phyloP scores from a whole-genome alignment of 1,140 invertebrate species.

The Drosophila ogumai region DNA sequence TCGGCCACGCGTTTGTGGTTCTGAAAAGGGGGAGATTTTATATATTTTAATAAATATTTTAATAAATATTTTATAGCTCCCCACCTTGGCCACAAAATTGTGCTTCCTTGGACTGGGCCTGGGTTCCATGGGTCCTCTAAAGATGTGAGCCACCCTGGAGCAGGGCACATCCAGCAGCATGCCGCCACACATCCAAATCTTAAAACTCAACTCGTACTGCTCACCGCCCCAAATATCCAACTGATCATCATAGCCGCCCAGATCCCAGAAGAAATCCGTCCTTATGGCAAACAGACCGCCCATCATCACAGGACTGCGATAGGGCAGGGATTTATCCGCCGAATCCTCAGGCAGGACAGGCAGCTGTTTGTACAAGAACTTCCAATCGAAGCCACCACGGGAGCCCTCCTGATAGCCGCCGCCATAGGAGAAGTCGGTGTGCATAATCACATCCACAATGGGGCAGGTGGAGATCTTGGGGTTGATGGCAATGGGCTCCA shows the following conservation, averaged over 20 bases:
- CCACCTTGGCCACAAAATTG: slow-evolving; percentile 68
- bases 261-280: slow-evolving; percentile 96
- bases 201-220: slow-evolving; percentile 98
- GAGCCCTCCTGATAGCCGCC: slow-evolving; percentile 91
- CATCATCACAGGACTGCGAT: slow-evolving; percentile 96
- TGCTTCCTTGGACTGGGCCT: slow-evolving; percentile 92
- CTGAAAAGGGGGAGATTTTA: slow-evolving; percentile 56
- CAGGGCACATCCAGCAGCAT: slow-evolving; percentile 96
- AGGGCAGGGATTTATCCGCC: slow-evolving; percentile 90
- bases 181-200: slow-evolving; percentile 96
- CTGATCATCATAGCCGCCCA: slow-evolving; percentile 96
- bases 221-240: slow-evolving; percentile 98
- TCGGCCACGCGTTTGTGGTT: slow-evolving; percentile 92
- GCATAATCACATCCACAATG: slow-evolving; percentile 93
- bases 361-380: slow-evolving; percentile 93
- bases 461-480: slow-evolving; percentile 92
- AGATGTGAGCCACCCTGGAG: slow-evolving; percentile 97
- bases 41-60: neutral
- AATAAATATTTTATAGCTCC: neutral
- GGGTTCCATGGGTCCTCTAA: slow-evolving; percentile 88
- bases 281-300: slow-evolving; percentile 97
- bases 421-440: slow-evolving; percentile 91
- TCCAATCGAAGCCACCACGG: slow-evolving; percentile 94
- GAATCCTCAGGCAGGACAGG: slow-evolving; percentile 90
- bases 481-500: slow-evolving; percentile 90